Conservation (phyloP, 2,113 vertebrate species). For the Edolisoma coerulescens region DNA sequence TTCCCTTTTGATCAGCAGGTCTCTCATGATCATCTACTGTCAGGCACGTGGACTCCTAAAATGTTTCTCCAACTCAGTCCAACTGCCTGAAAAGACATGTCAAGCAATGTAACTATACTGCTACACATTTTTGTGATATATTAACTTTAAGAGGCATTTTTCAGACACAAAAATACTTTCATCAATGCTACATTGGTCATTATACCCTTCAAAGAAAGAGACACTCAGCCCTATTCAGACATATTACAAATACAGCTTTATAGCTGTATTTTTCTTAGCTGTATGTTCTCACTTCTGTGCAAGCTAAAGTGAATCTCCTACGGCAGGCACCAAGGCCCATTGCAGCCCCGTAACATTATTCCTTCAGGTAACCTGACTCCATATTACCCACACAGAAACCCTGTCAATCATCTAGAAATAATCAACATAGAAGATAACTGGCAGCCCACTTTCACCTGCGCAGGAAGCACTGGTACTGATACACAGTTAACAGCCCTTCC, state of each 20-base stretch:
- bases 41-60: neutral
- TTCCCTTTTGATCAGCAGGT: neutral
- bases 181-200: neutral
- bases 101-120: neutral
- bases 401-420: neutral
- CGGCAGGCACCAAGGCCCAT: neutral
- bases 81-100: neutral
- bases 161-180: neutral
- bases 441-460: neutral
- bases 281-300: neutral
- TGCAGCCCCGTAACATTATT: fast-evolving
- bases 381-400: neutral
- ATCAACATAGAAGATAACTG: neutral
- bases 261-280: neutral
- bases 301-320: neutral
- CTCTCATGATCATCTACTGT: neutral
- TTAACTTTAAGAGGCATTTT: neutral
- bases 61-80: neutral
- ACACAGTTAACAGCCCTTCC: neutral
- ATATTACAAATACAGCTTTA: neutral
- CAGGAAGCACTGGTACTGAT: neutral
- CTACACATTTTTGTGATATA: neutral
- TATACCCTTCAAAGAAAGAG: neutral
- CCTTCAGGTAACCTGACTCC: neutral
- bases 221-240: neutral